Evolutionary conservation across 1,140 invertebrate species (phyloP).

Genomic region (Vollenhovia emeryi): DNA sequence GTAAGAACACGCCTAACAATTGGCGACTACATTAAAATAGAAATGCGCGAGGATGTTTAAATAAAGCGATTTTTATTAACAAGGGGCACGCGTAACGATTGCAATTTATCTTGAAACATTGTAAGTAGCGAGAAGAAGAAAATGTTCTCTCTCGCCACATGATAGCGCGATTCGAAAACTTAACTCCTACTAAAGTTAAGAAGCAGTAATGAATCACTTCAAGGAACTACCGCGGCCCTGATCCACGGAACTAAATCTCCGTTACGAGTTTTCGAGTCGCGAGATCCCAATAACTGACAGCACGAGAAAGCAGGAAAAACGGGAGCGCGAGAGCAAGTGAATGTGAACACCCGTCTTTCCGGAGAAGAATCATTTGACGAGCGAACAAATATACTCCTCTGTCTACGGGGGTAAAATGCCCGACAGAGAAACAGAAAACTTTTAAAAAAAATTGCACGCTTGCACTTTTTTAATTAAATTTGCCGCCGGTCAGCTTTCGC

Average conservation of each 20-base stretch:
- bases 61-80: neutral
- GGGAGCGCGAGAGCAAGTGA: neutral
- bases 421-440: constrained; percentile 61
- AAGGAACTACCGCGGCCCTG: constrained; percentile 39
- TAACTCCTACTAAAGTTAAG: constrained; percentile 51
- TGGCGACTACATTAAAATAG: neutral
- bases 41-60: neutral
- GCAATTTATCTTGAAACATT: neutral
- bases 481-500: constrained; percentile 31
- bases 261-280: constrained; percentile 44
- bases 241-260: constrained; percentile 48
- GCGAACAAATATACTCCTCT: constrained; percentile 45
- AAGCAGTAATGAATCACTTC: constrained; percentile 55
- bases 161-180: constrained; percentile 34
- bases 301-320: neutral
- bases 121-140: constrained; percentile 1
- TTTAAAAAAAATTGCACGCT: constrained; percentile 68
- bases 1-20: neutral
- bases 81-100: neutral
- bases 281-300: constrained; percentile 32
- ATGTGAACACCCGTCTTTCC: neutral
- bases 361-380: constrained; percentile 44
- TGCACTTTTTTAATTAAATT: constrained; percentile 77
- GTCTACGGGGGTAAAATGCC: constrained; percentile 18
- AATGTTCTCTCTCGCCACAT: constrained; percentile 23